These are phyloP conservation scores for Drosophila arizonae DNA, from an alignment of 1,140 invertebrate genomes.

Conservation along the genomic window DNA sequence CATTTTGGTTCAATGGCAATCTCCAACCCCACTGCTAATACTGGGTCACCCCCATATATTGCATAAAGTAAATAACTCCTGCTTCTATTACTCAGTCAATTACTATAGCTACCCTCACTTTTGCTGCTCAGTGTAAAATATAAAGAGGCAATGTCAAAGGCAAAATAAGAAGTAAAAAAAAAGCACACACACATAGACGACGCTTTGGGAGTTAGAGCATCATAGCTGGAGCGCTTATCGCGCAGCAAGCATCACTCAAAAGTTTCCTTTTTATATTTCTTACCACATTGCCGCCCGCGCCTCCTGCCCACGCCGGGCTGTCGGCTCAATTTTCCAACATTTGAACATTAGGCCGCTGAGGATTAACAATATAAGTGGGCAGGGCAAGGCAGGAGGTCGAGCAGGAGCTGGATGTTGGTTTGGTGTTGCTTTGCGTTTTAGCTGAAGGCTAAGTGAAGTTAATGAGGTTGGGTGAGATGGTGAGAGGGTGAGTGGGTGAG, in stretches of 20 bases:
- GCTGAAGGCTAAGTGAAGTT: slow-evolving; percentile 62
- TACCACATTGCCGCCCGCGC: slow-evolving; percentile 1
- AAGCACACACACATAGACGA: slow-evolving; percentile 1
- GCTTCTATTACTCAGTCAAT: too few relatives aligned
- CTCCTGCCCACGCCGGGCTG: slow-evolving; percentile 30
- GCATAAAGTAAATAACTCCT: too few relatives aligned
- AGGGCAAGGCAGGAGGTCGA: slow-evolving; percentile 16
- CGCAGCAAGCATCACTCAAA: slow-evolving; percentile 75
- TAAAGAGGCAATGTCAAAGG: slow-evolving; percentile 30
- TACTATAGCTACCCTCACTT: background rate
- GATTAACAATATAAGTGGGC: slow-evolving; percentile 66
- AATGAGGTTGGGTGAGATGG: slow-evolving; percentile 39
- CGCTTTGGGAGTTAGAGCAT: slow-evolving; percentile 54
- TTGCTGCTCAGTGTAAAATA: slow-evolving; percentile 27
- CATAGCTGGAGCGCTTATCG: slow-evolving; percentile 64
- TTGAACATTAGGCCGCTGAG: slow-evolving; percentile 77
- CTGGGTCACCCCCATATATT: too few relatives aligned
- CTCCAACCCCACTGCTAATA: too few relatives aligned
- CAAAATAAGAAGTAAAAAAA: slow-evolving; percentile 25
- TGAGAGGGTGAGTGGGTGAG: too few relatives aligned
- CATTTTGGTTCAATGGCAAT: too few relatives aligned
- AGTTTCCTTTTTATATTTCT: slow-evolving; percentile 60
- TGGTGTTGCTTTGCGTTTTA: slow-evolving; percentile 38
- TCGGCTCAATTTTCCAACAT: slow-evolving; percentile 80
- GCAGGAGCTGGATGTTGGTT: background rate